Percentiles rank a stretch among this genome's conserved stretches.
Evolutionary conservation across 2,113 vertebrate species (phyloP).

Genomic region (Silurus glanis): DNA sequence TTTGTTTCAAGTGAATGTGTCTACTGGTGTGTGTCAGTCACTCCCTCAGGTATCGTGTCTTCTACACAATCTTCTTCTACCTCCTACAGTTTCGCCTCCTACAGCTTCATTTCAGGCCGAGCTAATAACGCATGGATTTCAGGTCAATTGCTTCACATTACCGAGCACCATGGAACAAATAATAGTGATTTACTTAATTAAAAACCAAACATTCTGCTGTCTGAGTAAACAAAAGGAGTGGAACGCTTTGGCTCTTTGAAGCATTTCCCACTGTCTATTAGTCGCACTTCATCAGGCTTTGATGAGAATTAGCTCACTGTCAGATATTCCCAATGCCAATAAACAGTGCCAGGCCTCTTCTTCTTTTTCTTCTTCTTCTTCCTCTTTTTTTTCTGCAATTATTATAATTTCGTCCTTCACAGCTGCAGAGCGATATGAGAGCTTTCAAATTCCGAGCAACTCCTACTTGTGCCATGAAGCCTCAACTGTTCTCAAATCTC

Average conservation of each 20-base stretch:
- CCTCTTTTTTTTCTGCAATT: slow-evolving; percentile 8
- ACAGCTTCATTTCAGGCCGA: slow-evolving; percentile 29
- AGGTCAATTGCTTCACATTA: slow-evolving; percentile 68
- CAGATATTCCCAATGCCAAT: slow-evolving; percentile 66
- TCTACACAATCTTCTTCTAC: slow-evolving; percentile 36
- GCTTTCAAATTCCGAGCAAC: not conserved
- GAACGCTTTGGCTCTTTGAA: slow-evolving; percentile 66
- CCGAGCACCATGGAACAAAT: slow-evolving; percentile 71
- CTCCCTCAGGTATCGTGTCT: slow-evolving; percentile 25
- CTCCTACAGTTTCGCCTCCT: slow-evolving; percentile 1
- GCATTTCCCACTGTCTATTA: slow-evolving; percentile 72
- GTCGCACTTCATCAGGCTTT: slow-evolving; percentile 75
- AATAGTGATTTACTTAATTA: slow-evolving; percentile 75
- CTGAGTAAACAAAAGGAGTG: slow-evolving; percentile 72
- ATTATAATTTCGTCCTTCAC: slow-evolving; percentile 62
- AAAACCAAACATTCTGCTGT: slow-evolving; percentile 76
- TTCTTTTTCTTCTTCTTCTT: not conserved
- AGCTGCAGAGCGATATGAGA: slow-evolving; percentile 48
- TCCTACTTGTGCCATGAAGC: not conserved
- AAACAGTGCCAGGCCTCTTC: slow-evolving; percentile 57
- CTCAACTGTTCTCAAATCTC: slow-evolving; percentile 41
- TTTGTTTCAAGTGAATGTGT: slow-evolving; percentile 14
- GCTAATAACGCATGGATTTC: slow-evolving; percentile 58
- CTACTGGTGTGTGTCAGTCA: slow-evolving; percentile 4
- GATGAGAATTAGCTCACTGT: slow-evolving; percentile 75